Percentiles rank a stretch among this genome's conserved stretches.
Evolutionary conservation across 2,888 invertebrate genomes (phyloP).

Genomic region (Heteromurus nitidus): DNA sequence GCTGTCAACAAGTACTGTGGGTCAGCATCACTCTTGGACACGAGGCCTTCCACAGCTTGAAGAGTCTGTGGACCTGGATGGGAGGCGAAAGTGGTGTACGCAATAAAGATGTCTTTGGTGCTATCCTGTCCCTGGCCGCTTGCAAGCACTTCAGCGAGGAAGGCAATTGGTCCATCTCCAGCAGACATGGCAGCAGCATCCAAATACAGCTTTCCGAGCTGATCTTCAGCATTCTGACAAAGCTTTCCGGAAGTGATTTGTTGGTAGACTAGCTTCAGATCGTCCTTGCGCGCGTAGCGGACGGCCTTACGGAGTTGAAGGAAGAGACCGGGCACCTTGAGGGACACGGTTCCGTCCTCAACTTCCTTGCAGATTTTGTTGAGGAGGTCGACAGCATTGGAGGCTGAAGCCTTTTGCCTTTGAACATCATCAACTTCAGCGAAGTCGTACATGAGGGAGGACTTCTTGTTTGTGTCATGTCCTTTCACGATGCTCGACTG

Average conservation of each 20-base stretch:
- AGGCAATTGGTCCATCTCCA: conserved; percentile 85
- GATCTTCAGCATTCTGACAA: conserved; percentile 75
- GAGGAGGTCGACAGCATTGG: conserved; percentile 64
- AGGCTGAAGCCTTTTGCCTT: conserved; percentile 63
- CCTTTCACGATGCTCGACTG: conserved; percentile 48
- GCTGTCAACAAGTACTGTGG: conserved; percentile 75
- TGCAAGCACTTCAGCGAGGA: conserved; percentile 82
- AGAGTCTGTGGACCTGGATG: conserved; percentile 66
- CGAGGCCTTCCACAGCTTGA: conserved; percentile 57
- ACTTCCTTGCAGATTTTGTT: conserved; percentile 77
- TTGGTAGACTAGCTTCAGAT: conserved; percentile 82
- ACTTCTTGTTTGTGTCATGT: conserved; percentile 39
- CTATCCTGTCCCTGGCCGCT: conserved; percentile 57
- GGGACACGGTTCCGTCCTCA: conserved; percentile 80
- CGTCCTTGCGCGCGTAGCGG: conserved; percentile 81
- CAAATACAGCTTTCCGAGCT: conserved; percentile 81
- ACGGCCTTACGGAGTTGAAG: conserved; percentile 82
- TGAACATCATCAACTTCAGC: conserved; percentile 57
- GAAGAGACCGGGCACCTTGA: conserved; percentile 82
- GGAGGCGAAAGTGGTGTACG: conserved; percentile 66
- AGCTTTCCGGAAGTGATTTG: conserved; percentile 79
- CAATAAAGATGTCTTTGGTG: conserved; percentile 64
- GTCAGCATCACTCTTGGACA: conserved; percentile 66
- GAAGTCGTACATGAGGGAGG: conserved; percentile 70
- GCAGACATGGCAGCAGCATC: conserved; percentile 89